A percentile compares a stretch with the other conserved stretches of the same genome.
These are phyloP conservation scores for Thecophora atra DNA, from an alignment of 2,888 invertebrate genomes.

Conservation along the genomic window DNA sequence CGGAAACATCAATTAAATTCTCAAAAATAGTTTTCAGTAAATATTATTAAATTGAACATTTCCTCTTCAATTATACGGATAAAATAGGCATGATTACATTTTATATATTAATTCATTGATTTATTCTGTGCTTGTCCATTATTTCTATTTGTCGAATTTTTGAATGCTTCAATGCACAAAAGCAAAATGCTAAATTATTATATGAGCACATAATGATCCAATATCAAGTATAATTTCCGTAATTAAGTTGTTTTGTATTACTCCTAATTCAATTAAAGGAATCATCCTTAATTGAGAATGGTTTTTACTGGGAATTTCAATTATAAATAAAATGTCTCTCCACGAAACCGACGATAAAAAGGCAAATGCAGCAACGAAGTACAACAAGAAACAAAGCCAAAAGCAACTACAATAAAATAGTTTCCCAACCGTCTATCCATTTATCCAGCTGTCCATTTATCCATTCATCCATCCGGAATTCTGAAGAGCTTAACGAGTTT, in stretches of 20 bases:
- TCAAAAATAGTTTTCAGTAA: neutral
- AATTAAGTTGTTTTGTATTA: too few species aligned
- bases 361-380: neutral
- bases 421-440: too few species aligned
- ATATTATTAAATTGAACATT: neutral
- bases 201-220: too few species aligned
- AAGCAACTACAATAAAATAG: neutral
- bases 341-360: neutral
- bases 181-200: neutral
- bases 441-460: neutral
- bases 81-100: too few species aligned
- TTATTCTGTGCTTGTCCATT: too few species aligned
- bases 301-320: too few species aligned
- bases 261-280: too few species aligned
- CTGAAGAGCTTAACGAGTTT: constrained; percentile 30
- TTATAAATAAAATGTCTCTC: neutral
- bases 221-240: too few species aligned
- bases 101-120: too few species aligned
- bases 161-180: neutral
- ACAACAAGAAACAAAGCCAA: neutral
- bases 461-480: constrained; percentile 10
- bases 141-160: too few species aligned
- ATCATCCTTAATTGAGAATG: too few species aligned
- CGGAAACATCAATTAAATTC: too few species aligned
- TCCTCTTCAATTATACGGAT: neutral